Base-by-base conservation (phyloP, 2,888 invertebrate species). In the Phania funesta region DNA sequence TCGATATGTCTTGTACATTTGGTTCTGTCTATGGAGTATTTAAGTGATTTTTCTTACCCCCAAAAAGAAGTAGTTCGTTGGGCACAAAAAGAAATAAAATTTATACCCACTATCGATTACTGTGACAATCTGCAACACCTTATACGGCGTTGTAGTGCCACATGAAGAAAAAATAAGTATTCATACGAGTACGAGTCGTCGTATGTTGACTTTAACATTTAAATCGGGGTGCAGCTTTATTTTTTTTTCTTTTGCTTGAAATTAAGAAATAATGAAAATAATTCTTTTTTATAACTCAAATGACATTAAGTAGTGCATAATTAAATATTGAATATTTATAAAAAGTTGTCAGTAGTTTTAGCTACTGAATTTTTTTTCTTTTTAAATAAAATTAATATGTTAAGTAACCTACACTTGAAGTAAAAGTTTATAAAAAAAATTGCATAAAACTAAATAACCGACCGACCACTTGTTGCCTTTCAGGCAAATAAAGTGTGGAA, bases 41-140 rank as follows among this genome's bases (percentile, higher is more conserved):
- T 35, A 65, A 65, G 13, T 20, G 38, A 58, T 74, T 71, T 44
- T 26, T 38, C n/a, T n/a, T n/a, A n/a, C 67, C 32, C 60, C 64
- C 58, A 48, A 16, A 26, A 18, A 38, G 16, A 22, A 24, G 58
- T 60, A 26, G 58, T 58, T 48, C 13, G 26, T 3, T 58, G 70
- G 24, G 44, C 18, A 32, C 4, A 54, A 3, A 46, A 60, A 71
- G 22, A 60, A 71, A 70, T 71, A 71, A 52, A 68, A 71, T 76
- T 71, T 82, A 78, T 82, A 65, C 78, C 78, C 78, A 78, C 74
- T 82, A 78, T 74, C 74, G 74, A 70, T 78, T 78, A 65, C 74
- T 2, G 18, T 58, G 78, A 60, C 82, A 82, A 82, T 82, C 74
- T 78, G 74, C 74, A 82, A 78, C 82, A 82, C 78, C 73, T 74